Base-by-base conservation (phyloP, 2,888 invertebrate species). In the Gasteruption jaculator region DNA sequence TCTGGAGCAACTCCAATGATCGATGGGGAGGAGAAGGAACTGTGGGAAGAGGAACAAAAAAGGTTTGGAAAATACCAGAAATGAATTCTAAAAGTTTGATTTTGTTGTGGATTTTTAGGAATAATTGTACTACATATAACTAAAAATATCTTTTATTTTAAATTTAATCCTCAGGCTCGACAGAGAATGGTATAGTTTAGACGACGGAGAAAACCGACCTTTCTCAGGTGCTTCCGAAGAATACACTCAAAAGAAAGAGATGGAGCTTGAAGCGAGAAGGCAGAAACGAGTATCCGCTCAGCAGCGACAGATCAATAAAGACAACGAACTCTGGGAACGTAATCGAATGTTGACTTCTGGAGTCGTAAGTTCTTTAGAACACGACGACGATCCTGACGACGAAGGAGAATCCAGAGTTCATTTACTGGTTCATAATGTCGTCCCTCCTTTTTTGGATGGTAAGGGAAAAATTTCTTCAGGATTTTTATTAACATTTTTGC, bases 391-490 rank as follows among this genome's bases (percentile, higher is more conserved):
- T 67, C 86, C 91, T 65, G 96, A 97, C 59, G 97, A 99, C 72
- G 94, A 95, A 68, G 90, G 85, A 30, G 86, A 94, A 43, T 94
- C 94, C 48, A 76, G 96, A 29, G 96, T 99, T 0, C 96, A 99
- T 74, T 75, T 99, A 12, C 73, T 97, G 5, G 97, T 99, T 0
- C 95, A 96, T 71, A 97, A 99, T 66, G 93, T 97, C 43, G 91
- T 99, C 5, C 99, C 99, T 0, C 99, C 99, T 0, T 99, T 99
- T 73, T 76, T 99, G 3, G 99, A 99, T 71, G 99, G 99, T 63
- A 53, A 49, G 34, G 33, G n/a, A n/a, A n/a, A n/a, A 18, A 12
- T 27, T 19, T 15, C 7, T 16, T 24, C 3, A 18, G 6, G 32
- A 32, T 16, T 38, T 30, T 26, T 8, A 3, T 3, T 32, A 22